Evolutionary conservation across 2,888 invertebrate genomes (phyloP).

Genomic region (Latheticus oryzae): DNA sequence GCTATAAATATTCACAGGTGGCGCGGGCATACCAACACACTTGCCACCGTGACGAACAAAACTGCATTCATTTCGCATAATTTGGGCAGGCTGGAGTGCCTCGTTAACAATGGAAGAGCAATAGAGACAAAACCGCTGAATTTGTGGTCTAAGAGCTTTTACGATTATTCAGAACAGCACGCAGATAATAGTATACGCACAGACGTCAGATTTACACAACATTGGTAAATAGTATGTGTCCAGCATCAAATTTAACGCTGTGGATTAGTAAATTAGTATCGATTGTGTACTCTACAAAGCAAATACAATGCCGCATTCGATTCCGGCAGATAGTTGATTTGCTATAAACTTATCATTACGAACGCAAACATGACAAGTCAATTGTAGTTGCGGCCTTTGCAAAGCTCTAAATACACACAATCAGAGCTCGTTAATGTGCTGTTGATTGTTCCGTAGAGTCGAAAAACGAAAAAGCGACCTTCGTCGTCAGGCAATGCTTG

Average conservation of each 20-base stretch:
- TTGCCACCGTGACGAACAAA: slow-evolving; percentile 26
- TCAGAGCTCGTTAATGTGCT: slow-evolving; percentile 44
- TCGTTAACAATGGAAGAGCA: slow-evolving; percentile 27
- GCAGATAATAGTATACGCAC: slow-evolving; percentile 23
- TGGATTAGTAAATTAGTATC: slow-evolving; percentile 60
- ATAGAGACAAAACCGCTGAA: slow-evolving; percentile 27
- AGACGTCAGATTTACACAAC: slow-evolving; percentile 37
- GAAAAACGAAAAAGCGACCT: slow-evolving; percentile 34
- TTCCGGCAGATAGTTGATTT: slow-evolving; percentile 51
- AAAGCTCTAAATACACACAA: slow-evolving; percentile 47
- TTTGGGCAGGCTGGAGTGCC: slow-evolving; percentile 19
- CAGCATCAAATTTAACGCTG: slow-evolving; percentile 41
- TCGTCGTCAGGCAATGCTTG: slow-evolving; percentile 49
- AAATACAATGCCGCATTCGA: slow-evolving; percentile 53
- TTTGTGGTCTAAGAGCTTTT: slow-evolving; percentile 21
- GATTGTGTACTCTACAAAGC: slow-evolving; percentile 58
- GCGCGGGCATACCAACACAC: slow-evolving; percentile 20
- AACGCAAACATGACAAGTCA: slow-evolving; percentile 63
- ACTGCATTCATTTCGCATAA: slow-evolving; percentile 33
- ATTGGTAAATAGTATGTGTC: slow-evolving; percentile 40
- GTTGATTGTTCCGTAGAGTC: slow-evolving; percentile 40
- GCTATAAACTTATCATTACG: slow-evolving; percentile 62
- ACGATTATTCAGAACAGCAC: slow-evolving; percentile 13
- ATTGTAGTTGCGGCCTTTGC: slow-evolving; percentile 49
- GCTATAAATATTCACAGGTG: slow-evolving; percentile 38